Evolutionary conservation across 2,113 vertebrate species (phyloP), one percentile per base, ranked within the genome.

Genomic region (Oncorhynchus tshawytscha): DNA sequence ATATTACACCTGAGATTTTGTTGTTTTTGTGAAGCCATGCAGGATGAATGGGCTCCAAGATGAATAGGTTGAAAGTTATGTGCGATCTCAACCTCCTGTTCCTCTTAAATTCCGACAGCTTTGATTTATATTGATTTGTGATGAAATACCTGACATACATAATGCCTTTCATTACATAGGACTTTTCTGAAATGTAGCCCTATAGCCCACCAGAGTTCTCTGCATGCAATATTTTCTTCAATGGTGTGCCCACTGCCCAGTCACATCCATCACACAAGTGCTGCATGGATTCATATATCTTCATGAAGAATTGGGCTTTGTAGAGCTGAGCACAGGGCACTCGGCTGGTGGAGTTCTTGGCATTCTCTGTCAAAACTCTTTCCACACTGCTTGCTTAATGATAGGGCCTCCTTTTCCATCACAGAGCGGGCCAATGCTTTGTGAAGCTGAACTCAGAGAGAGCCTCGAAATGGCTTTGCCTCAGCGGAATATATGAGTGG

Each of bases 391-490:
- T 78, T 76, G 77, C 75, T 79, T 72, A 84, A 88, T 71, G 76
- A 87, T 79, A 34, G 59, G 49, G 48, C 54, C 34, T 71, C 15
- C 71, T 77, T 68, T 68, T 84, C 77, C 75, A 81, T 86, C 76
- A 34, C 79, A 83, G 78, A 83, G 81, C 75, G 83, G 79, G 78
- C 77, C 72, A 82, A 78, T 73, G 81, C 79, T 83, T 79, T 81
- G 73, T 22, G 72, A 45, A 67, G 59, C 74, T 78, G n/a, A 78
- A 79, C 22, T 73, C 51, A 74, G 39, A 79, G 75, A 84, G 71
- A 5, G 25, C 73, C 79, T 84, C 69, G 18, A 84, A 82, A 83
- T 84, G 75, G 51, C 57, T 34, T 84, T 80, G 73, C 78, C 74
- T 81, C 76, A 29, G 73, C 72, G 65, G 22, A 84, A 83, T 84